phyloP scores from a whole-genome alignment of 2,888 invertebrate species.

The Lucinisca nassula region DNA sequence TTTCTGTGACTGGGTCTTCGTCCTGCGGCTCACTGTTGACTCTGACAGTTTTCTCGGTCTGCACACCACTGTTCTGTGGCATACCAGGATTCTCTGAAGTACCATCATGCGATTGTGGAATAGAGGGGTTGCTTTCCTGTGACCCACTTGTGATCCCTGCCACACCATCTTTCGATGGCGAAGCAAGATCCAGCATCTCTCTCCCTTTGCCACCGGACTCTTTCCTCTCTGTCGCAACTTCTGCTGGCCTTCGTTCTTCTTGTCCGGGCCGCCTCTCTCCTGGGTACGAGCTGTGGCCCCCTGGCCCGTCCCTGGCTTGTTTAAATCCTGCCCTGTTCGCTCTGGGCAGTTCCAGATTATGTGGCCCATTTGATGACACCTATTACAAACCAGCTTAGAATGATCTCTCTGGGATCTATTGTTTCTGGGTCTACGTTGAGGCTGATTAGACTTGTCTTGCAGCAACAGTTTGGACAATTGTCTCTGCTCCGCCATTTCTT shows the following conservation, averaged over 20 bases:
- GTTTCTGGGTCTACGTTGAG: background rate
- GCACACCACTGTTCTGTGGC: background rate
- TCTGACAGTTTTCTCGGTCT: background rate
- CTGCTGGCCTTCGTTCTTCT: background rate
- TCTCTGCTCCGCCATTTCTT: background rate
- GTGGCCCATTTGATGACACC: background rate
- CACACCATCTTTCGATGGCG: background rate
- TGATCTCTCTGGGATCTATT: background rate
- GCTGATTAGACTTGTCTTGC: background rate
- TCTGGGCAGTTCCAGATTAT: background rate
- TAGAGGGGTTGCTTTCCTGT: background rate
- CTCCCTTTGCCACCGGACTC: background rate
- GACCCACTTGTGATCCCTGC: background rate
- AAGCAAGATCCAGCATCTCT: background rate
- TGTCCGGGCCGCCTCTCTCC: background rate
- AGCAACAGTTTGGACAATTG: background rate
- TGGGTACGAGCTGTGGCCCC: conserved; percentile 6
- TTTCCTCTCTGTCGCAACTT: background rate
- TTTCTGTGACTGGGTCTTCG: background rate
- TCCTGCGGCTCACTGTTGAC: background rate
- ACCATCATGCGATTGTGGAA: background rate
- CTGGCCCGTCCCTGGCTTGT: background rate
- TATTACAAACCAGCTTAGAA: background rate
- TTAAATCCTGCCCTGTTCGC: background rate
- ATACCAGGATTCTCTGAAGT: background rate